These are phyloP conservation scores for Agonopterix subpropinquella DNA, from an alignment of 2,888 invertebrate species.

Conservation along the genomic window DNA sequence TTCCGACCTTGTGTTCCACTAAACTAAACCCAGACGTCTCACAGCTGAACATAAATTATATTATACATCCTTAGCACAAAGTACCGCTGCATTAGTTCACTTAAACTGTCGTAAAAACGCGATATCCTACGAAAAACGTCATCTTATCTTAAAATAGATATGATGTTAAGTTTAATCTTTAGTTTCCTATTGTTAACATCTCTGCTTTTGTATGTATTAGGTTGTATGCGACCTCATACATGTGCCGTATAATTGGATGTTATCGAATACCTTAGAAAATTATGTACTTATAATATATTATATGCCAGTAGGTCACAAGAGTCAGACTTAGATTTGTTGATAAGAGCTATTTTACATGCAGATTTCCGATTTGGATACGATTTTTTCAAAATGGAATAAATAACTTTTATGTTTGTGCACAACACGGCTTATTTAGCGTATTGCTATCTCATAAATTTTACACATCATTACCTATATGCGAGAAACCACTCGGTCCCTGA, in stretches of 20 bases:
- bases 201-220: constrained; percentile 17
- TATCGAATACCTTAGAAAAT: not conserved
- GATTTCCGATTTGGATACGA: no score
- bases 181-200: constrained; percentile 16
- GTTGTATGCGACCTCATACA: not conserved
- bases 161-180: constrained; percentile 5
- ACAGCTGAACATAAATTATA: constrained; percentile 15
- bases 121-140: constrained; percentile 12
- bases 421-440: no score
- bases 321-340: no score
- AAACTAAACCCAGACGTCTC: constrained; percentile 11
- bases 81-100: constrained; percentile 13
- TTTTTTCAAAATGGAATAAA: no score
- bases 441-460: no score
- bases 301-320: no score
- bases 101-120: constrained; percentile 27
- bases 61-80: constrained; percentile 14
- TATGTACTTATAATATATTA: no score
- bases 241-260: not conserved
- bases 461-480: no score
- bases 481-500: no score
- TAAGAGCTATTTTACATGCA: no score
- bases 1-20: constrained; percentile 37
- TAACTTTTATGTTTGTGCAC: no score
- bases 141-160: constrained; percentile 21